Conservation (phyloP, 2,113 vertebrate species). For the Mesoclemmys tuberculata region DNA sequence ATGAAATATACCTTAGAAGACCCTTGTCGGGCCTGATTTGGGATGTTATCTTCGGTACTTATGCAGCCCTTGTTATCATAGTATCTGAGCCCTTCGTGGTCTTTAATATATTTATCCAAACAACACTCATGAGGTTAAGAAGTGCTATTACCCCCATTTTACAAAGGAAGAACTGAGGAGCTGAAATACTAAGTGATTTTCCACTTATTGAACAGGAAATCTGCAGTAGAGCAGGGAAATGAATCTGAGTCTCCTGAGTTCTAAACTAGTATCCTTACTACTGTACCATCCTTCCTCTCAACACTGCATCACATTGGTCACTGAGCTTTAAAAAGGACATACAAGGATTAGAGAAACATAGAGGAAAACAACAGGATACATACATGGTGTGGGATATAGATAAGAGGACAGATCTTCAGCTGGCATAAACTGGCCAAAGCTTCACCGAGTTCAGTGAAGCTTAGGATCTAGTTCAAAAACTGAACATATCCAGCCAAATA, state of each 20-base stretch:
- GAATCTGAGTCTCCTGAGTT: background rate
- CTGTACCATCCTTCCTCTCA: slow-evolving; percentile 3
- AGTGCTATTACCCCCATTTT: background rate
- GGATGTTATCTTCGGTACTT: background rate
- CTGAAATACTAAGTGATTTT: background rate
- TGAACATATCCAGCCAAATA: slow-evolving; percentile 15
- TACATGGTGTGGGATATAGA: slow-evolving; percentile 29
- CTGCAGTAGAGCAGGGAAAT: background rate
- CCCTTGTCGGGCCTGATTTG: rapidly evolving
- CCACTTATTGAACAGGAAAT: background rate
- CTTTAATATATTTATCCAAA: background rate
- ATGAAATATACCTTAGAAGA: background rate
- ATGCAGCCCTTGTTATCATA: background rate
- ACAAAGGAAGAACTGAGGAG: background rate
- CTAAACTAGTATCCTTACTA: background rate
- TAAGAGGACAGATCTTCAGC: slow-evolving; percentile 20
- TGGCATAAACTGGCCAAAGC: slow-evolving; percentile 5
- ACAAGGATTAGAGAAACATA: slow-evolving; percentile 13
- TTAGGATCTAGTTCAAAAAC: slow-evolving; percentile 24
- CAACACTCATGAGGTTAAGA: background rate
- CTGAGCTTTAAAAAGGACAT: slow-evolving; percentile 2
- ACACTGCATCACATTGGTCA: background rate
- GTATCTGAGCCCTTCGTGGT: background rate
- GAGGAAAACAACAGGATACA: background rate
- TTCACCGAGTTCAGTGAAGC: slow-evolving; percentile 39